phyloP scores from a whole-genome alignment of 2,888 invertebrate species.

The Perithous albicinctus region DNA sequence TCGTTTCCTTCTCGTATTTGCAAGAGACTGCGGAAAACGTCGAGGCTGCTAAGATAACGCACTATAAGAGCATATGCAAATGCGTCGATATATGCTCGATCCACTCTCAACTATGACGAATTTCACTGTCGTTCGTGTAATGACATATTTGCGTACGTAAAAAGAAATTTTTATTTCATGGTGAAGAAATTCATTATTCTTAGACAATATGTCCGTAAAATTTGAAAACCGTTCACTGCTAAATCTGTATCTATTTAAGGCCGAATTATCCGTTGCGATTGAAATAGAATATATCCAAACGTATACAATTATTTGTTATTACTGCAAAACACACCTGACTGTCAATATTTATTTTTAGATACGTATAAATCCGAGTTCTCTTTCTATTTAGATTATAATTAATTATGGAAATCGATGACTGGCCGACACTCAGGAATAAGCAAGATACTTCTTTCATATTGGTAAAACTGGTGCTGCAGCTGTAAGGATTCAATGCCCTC shows the following conservation, averaged over 20 bases:
- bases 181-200: too few species aligned
- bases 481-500: slow-evolving; percentile 54
- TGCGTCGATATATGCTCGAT: slow-evolving; percentile 3
- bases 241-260: neutral
- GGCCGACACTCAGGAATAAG: neutral
- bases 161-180: neutral
- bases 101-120: neutral
- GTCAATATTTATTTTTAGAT: neutral
- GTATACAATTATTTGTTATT: neutral
- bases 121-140: neutral
- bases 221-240: neutral
- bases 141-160: neutral
- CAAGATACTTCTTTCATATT: neutral
- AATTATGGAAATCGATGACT: neutral
- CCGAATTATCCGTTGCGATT: neutral
- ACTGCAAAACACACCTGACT: neutral
- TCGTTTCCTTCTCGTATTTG: slow-evolving; percentile 53
- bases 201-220: neutral
- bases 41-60: slow-evolving; percentile 18
- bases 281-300: neutral
- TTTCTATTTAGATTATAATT: neutral
- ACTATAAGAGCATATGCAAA: slow-evolving; percentile 20
- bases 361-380: neutral
- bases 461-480: neutral
- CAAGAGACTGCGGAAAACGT: slow-evolving; percentile 21